Conservation (phyloP, 2,113 vertebrate species). For the Atractosteus spatula region DNA sequence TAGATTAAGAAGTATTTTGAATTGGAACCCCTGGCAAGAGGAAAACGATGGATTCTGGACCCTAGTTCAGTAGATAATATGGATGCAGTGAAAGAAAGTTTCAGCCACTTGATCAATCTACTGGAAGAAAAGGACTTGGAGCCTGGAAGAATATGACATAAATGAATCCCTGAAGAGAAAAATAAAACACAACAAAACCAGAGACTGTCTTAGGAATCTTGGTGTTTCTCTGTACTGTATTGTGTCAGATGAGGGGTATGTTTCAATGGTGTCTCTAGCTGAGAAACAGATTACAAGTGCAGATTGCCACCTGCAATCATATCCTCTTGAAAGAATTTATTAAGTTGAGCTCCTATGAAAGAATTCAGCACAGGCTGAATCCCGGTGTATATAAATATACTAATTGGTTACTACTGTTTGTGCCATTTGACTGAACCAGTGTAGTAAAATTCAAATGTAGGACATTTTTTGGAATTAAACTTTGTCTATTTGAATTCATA, state of each 20-base stretch:
- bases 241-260: neutral
- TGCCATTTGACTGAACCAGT: slow-evolving; percentile 7
- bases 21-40: slow-evolving; percentile 90
- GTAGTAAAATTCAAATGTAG: slow-evolving; percentile 9
- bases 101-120: slow-evolving; percentile 84
- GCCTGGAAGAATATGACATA: slow-evolving; percentile 83
- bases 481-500: slow-evolving; percentile 4
- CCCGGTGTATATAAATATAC: neutral
- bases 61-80: slow-evolving; percentile 83
- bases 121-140: slow-evolving; percentile 89
- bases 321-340: neutral
- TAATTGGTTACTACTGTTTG: slow-evolving; percentile 8
- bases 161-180: neutral
- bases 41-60: slow-evolving; percentile 94
- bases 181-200: slow-evolving; percentile 7
- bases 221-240: slow-evolving; percentile 4
- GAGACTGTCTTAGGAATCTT: slow-evolving; percentile 3
- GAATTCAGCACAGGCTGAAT: neutral
- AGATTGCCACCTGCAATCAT: neutral
- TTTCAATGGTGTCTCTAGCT: neutral
- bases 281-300: neutral
- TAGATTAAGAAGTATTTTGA: slow-evolving; percentile 97
- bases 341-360: neutral
- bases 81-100: slow-evolving; percentile 88
- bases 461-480: neutral